Evolutionary conservation across 1,140 invertebrate genomes (phyloP), one percentile per base, ranked within the genome.

Genomic region (Cotesia chilonis): DNA sequence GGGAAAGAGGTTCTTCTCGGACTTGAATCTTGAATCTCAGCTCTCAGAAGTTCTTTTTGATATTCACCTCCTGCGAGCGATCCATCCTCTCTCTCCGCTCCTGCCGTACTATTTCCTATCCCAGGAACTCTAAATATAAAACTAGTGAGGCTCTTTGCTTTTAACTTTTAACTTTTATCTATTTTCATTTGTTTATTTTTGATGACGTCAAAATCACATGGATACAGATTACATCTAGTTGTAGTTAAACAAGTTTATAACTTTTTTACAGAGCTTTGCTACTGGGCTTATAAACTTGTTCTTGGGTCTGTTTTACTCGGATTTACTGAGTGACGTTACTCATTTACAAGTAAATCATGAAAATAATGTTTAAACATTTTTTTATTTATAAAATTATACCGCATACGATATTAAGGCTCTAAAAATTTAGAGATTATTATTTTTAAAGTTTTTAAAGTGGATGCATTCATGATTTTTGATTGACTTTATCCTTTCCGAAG

Each of bases 171-270:
- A 47, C 41, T 47, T 41, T 41, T 41, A 5, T 41, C 38, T 41
- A 47, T 47, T 47, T 47, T 9, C 6, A 6, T 47, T 47, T 9
- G 41, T 6, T 47, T 47, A 47, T 47, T 47, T 47, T 67, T 37
- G 66, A 37, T 12, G 35, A 55, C 36, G 54, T n/a, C 28, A 69
- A 69, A 69, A 55, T 69, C 41, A 47, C 41, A 10, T 47, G 41
- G 41, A 47, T 47, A 6, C 41, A 47, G 41, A 47, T 47, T 47
- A 47, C 41, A 47, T 47, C 41, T 9, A 47, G 41, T 47, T 47
- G 41, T 47, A 28, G 28, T 47, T 9, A 47, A 47, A 10, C 10
- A 47, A 47, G 9, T 55, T 55, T 55, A 55, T 12, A 55, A 55
- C 12, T 55, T 55, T 55, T 55, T 20, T n/a, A 55, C 54, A 55